Conservation (phyloP, 2,888 invertebrate genomes). For the Latrodectus hesperus region DNA sequence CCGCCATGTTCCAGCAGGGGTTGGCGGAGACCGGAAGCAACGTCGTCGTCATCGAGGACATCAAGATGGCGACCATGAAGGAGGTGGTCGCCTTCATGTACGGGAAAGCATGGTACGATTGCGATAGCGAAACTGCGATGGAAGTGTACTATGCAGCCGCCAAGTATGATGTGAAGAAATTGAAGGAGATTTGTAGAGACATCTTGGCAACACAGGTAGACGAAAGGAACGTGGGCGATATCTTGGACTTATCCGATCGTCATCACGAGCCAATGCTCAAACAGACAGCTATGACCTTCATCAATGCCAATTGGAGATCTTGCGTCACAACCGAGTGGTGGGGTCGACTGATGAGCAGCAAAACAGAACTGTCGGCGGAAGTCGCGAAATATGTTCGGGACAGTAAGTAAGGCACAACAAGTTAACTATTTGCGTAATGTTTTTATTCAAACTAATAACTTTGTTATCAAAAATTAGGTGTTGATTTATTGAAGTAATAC, state of each 20-base stretch:
- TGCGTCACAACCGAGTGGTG: not conserved
- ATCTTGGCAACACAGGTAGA: not conserved
- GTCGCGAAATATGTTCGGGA: too few relatives aligned
- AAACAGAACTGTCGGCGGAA: too few relatives aligned
- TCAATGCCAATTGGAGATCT: not conserved
- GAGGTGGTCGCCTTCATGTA: not conserved
- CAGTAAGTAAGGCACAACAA: too few relatives aligned
- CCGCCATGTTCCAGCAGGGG: not conserved
- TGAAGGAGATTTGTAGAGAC: not conserved
- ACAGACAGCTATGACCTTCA: not conserved
- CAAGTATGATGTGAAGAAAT: not conserved
- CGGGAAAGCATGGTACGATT: not conserved
- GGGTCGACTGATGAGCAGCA: too few relatives aligned
- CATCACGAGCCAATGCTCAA: not conserved
- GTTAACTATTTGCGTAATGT: too few relatives aligned
- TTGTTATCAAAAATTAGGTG: too few relatives aligned
- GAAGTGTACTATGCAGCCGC: not conserved
- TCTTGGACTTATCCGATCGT: not conserved
- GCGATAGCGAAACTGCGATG: not conserved
- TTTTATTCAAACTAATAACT: too few relatives aligned
- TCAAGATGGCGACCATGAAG: not conserved
- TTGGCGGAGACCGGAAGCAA: not conserved
- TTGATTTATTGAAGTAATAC: too few relatives aligned
- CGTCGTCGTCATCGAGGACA: not conserved
- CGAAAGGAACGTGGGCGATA: not conserved